Base-by-base conservation (phyloP, 2,888 invertebrate genomes). In the Tenthredo mesomela region DNA sequence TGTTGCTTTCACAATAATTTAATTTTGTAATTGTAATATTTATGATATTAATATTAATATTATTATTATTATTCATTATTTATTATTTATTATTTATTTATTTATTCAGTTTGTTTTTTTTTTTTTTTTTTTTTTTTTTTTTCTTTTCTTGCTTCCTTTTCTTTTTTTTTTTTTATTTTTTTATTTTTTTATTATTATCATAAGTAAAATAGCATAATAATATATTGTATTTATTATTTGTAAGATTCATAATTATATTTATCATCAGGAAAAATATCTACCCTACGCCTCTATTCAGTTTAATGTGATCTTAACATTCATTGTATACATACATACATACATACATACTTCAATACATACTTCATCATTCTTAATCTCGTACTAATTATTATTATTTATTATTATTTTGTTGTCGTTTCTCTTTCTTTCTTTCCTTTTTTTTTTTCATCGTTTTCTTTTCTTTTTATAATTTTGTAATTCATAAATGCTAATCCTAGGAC, bases 121-220 rank as follows among this genome's bases (percentile, higher is more conserved):
- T 15, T 67, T 12, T 3, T 67, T 67, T 33, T 4, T 29, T 67
- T 29, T 29, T 7, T 12, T 29, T 70, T 33, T 18, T 70, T 33
- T 10, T 15, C 6, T 37, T 29, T 33, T 18, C 85, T 84, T 82
- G n/a, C n/a, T n/a, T n/a, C n/a, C n/a, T n/a, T n/a, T n/a, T n/a
- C n/a, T n/a, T 10, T 67, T 67, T 33, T 3, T 29, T 65, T 25
- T 10, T 6, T 12, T 29, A 33, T 29, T 67, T 33, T 18, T 67
- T 33, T 9, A 15, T 67, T 29, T 29, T 33, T 85, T 84, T n/a
- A n/a, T n/a, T 29, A 29, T 82, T 84, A 83, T 85, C 85, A 88
- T 86, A 89, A 90, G 89, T 91, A 92, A 92, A 91, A 92, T 92
- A 93, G 89, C 90, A 85, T 89, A 88, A 89, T 90, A 89, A 90